Conservation (phyloP, 2,797 vertebrate genomes). For the Darevskia mixta region DNA sequence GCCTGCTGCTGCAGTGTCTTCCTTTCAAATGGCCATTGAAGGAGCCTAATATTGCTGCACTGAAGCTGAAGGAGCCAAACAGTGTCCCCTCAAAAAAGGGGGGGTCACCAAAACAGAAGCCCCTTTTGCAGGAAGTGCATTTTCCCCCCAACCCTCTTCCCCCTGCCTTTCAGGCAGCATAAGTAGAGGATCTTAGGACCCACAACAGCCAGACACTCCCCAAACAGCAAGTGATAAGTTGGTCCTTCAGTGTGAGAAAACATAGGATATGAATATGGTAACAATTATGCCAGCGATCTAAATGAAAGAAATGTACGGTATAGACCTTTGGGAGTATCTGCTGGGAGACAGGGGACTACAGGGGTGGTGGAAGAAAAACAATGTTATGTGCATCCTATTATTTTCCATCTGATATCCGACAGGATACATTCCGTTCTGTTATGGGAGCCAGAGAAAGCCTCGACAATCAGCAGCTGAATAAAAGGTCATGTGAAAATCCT, state of each 20-base stretch:
- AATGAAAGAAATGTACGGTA: background rate
- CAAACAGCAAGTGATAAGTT: too few species aligned
- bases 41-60: too few species aligned
- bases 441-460: slow-evolving; percentile 26
- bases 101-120: too few species aligned
- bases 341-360: slow-evolving; percentile 3
- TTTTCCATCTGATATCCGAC: background rate
- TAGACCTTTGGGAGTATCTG: background rate
- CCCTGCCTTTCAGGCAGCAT: background rate
- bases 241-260: background rate
- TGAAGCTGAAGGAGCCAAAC: background rate
- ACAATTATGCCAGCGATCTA: background rate
- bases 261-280: background rate
- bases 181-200: background rate
- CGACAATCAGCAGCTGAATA: slow-evolving; percentile 18
- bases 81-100: background rate
- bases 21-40: background rate
- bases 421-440: background rate
- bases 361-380: background rate
- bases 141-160: background rate
- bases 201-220: too few species aligned
- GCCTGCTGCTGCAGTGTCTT: background rate
- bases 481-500: slow-evolving; percentile 27
- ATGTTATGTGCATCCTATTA: background rate
- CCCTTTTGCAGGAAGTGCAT: background rate